Evolutionary conservation across 1,140 invertebrate genomes (phyloP).

Genomic region (Lordiphosa mommai): DNA sequence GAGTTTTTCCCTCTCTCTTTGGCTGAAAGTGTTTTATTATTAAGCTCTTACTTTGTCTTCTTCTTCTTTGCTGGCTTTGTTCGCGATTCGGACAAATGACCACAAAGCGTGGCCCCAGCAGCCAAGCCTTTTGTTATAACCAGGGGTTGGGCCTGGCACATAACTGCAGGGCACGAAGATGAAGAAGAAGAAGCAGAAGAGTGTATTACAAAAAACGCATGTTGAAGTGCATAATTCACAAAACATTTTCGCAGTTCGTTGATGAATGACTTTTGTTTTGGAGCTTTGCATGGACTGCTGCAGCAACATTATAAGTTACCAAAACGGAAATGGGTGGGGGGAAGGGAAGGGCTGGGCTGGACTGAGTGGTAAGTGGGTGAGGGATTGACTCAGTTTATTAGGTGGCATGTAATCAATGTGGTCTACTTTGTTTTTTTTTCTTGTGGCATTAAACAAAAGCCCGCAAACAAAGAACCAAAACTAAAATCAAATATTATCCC

Average conservation of each 20-base stretch:
- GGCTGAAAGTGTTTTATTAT: constrained; percentile 40
- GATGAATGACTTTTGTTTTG: constrained; percentile 42
- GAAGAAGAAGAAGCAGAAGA: not conserved
- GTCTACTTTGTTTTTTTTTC: too few relatives aligned
- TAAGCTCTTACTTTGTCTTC: constrained; percentile 34
- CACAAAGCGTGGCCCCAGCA: constrained; percentile 5
- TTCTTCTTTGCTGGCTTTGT: constrained; percentile 14
- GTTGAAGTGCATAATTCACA: constrained; percentile 49
- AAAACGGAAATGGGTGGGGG: too few relatives aligned
- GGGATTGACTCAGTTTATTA: too few relatives aligned
- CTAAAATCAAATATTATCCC: too few relatives aligned
- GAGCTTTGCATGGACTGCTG: not conserved
- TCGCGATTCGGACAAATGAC: constrained; percentile 40
- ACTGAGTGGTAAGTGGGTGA: too few relatives aligned
- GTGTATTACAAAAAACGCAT: constrained; percentile 40
- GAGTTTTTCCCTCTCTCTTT: constrained; percentile 2
- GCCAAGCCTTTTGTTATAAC: not conserved
- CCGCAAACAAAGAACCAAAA: too few relatives aligned
- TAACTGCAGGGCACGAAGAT: constrained; percentile 10
- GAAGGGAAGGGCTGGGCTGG: too few relatives aligned
- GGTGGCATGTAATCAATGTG: too few relatives aligned
- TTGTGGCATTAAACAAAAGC: too few relatives aligned
- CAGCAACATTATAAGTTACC: not conserved
- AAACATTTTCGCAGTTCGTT: constrained; percentile 26
- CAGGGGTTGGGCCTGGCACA: not conserved